phyloP scores from a whole-genome alignment of 2,113 vertebrate genomes.

The Pangasianodon gigas region DNA sequence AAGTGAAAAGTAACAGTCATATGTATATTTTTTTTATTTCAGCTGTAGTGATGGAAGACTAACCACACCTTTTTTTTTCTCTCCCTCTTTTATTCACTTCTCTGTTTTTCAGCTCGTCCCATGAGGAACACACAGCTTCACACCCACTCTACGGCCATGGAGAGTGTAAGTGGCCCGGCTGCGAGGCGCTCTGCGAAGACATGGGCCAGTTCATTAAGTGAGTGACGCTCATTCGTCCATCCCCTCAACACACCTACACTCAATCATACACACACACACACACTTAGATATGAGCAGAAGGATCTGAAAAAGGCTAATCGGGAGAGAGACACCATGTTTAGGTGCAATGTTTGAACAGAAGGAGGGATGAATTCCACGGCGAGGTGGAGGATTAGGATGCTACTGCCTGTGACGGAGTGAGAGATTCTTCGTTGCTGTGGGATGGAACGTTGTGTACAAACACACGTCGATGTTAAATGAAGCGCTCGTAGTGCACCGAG shows the following conservation, averaged over 20 bases:
- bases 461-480: slow-evolving; percentile 27
- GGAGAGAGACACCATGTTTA: slow-evolving; percentile 5
- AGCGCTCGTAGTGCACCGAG: neutral
- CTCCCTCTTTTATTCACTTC: neutral
- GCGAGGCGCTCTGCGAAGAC: slow-evolving; percentile 98
- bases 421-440: slow-evolving; percentile 48
- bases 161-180: slow-evolving; percentile 99
- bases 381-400: slow-evolving; percentile 49
- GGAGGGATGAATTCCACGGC: slow-evolving; percentile 49
- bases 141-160: slow-evolving; percentile 97
- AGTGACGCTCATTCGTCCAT: slow-evolving; percentile 60
- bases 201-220: slow-evolving; percentile 99
- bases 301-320: neutral
- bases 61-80: slow-evolving; percentile 14
- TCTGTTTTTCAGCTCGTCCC: slow-evolving; percentile 69
- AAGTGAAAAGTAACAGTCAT: neutral
- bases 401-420: slow-evolving; percentile 44
- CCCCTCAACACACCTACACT: slow-evolving; percentile 8
- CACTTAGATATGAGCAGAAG: neutral
- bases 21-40: neutral
- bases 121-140: slow-evolving; percentile 88
- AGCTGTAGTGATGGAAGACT: neutral
- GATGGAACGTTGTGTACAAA: slow-evolving; percentile 34
- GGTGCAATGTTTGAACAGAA: slow-evolving; percentile 53
- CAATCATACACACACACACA: neutral